These are phyloP conservation scores for Oegoconia quadripuncta DNA, from an alignment of 2,888 invertebrate genomes.

Conservation along the genomic window DNA sequence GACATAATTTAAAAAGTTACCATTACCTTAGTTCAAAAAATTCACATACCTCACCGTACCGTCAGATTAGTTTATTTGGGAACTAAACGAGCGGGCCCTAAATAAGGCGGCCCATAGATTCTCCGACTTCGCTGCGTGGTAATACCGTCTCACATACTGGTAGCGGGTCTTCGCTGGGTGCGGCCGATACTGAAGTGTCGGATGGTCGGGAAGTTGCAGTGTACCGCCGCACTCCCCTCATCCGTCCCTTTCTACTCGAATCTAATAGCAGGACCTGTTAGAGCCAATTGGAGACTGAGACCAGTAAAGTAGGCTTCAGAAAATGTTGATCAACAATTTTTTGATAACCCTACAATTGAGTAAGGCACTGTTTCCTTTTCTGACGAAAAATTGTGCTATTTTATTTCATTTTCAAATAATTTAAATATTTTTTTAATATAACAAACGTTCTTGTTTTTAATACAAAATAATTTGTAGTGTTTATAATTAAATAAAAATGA, in stretches of 20 bases:
- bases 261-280: slow-evolving; percentile 77
- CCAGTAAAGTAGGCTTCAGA: slow-evolving; percentile 21
- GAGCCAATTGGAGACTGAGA: slow-evolving; percentile 61
- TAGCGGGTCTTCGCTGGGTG: slow-evolving; percentile 72
- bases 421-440: too few relatives aligned
- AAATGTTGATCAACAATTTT: background rate
- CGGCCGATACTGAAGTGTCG: slow-evolving; percentile 71
- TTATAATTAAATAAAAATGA: too few relatives aligned
- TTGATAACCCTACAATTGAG: background rate
- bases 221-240: slow-evolving; percentile 62
- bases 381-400: too few relatives aligned
- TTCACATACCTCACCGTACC: too few relatives aligned
- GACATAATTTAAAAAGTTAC: too few relatives aligned
- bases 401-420: too few relatives aligned
- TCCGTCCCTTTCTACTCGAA: slow-evolving; percentile 69
- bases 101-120: slow-evolving; percentile 7
- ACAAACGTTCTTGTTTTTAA: too few relatives aligned
- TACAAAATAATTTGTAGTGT: too few relatives aligned
- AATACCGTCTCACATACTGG: slow-evolving; percentile 67
- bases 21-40: too few relatives aligned
- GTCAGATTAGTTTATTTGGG: too few relatives aligned
- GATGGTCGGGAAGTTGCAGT: slow-evolving; percentile 71
- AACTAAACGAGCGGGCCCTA: too few relatives aligned
- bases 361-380: too few relatives aligned
- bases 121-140: slow-evolving; percentile 62